Evolutionary conservation across 2,888 invertebrate genomes (phyloP), one percentile per base, ranked within the genome.

Genomic region (Uropetala carovei): DNA sequence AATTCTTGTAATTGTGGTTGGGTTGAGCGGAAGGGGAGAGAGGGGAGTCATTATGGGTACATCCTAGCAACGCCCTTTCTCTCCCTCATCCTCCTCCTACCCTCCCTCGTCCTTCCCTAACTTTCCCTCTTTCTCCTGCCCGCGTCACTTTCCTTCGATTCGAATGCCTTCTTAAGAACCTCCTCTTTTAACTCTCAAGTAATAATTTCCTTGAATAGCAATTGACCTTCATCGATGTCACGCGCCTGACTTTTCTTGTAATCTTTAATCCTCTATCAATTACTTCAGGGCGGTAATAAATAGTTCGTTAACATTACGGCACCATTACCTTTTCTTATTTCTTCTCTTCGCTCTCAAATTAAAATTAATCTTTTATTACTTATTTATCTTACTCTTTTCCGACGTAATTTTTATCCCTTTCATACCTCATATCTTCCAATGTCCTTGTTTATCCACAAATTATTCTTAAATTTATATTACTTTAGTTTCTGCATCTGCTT

Each of bases 1-100:
- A 89, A 89, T 89, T 89, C 89, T 68, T 89, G 89, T 89, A 89
- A 89, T 89, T 89, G 89, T 64, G 89, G n/a, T 30, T 22, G 86
- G 60, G 60, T 0, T 59, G 89, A 59, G 30, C 30, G n/a, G 85
- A 85, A 13, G 7, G 82, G 30, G 13, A 30, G 82, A 3, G 83
- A 64, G 86, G 60, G 18, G 60, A 13, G 60, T 89, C 89, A 89
- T 89, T 89, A 89, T 89, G 86, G 59, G 59, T 86, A 86, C 60
- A 60, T 89, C 89, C 89, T 43, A 89, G 43, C 89, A 56, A 93
- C 93, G 93, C 93, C 92, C 93, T 92, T 92, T 93, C 93, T 92
- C 93, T 93, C 92, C 93, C 92, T 93, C 93, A 93, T 93, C 93
- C 92, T 93, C 64, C 92, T 92, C 81, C 92, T 91, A 92, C 84